These are phyloP conservation scores for Mormyrus iriodes DNA, from an alignment of 2,113 vertebrate species.

Conservation along the genomic window DNA sequence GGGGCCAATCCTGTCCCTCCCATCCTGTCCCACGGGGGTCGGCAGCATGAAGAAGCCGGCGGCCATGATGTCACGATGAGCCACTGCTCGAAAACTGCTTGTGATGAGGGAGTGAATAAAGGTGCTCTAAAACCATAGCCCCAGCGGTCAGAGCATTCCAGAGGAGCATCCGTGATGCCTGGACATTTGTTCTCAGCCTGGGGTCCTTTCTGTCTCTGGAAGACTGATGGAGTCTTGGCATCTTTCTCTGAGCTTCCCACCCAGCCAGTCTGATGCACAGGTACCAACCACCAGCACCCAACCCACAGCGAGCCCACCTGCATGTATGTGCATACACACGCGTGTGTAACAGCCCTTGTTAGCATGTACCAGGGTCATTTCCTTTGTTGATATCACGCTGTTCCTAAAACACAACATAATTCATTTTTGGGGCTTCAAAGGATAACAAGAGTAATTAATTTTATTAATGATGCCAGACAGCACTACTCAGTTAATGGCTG, in stretches of 20 bases:
- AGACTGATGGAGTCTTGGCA: not conserved
- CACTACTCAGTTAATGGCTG: not conserved
- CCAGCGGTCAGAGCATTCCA: not conserved
- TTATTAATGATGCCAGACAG: not conserved
- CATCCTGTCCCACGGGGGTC: not conserved
- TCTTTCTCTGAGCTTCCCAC: not conserved
- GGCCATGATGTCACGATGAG: conserved; percentile 36
- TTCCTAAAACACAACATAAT: not conserved
- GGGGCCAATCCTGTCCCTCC: not conserved
- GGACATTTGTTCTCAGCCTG: not conserved
- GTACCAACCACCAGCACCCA: not conserved
- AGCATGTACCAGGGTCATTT: not conserved
- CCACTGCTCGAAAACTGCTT: not conserved
- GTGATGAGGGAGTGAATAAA: not conserved
- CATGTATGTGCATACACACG: not conserved
- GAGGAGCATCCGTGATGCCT: not conserved
- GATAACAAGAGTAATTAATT: not conserved
- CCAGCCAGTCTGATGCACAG: not conserved
- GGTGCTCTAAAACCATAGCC: not conserved
- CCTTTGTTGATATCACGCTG: not conserved
- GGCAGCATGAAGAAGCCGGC: conserved; percentile 34
- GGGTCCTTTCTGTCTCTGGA: not conserved
- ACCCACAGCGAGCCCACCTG: too few species aligned
- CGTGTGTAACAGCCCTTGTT: not conserved
- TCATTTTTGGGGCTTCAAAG: not conserved